A percentile compares a stretch with the other conserved stretches of the same genome.
Conservation (phyloP, 1,140 invertebrate genomes). For the Periplaneta americana region DNA sequence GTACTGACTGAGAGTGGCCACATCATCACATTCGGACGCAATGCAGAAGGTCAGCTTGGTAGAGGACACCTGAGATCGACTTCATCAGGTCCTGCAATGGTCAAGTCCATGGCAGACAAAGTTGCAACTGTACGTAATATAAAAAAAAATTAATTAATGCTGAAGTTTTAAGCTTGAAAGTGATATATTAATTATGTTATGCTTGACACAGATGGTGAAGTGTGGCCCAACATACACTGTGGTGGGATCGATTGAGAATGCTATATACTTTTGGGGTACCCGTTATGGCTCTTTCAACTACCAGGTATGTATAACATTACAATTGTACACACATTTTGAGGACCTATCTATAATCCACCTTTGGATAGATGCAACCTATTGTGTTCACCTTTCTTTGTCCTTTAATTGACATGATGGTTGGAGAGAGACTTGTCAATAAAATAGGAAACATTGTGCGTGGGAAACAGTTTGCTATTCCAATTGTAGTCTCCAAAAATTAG, state of each 20-base stretch:
- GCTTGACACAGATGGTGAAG: conserved; percentile 42
- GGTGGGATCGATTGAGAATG: conserved; percentile 56
- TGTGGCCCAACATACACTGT: conserved; percentile 62
- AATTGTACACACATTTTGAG: no score
- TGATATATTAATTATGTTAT: not conserved
- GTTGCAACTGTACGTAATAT: conserved; percentile 47
- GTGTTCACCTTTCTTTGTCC: no score
- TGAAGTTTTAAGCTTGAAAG: no score
- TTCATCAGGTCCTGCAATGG: conserved; percentile 40
- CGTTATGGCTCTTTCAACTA: conserved; percentile 37
- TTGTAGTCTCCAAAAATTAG: no score
- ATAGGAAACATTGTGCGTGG: no score
- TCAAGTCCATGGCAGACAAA: conserved; percentile 47
- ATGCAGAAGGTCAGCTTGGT: conserved; percentile 53
- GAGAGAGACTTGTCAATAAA: no score
- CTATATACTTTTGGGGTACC: conserved; percentile 65
- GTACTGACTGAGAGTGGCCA: conserved; percentile 60
- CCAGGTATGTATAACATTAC: conserved; percentile 20
- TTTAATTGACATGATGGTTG: no score
- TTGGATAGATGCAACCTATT: no score
- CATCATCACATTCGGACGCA: conserved; percentile 59
- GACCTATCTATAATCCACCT: no score
- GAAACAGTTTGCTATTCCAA: no score
- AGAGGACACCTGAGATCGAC: conserved; percentile 39
- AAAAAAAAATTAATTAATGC: no score